Percentiles rank a stretch among this genome's conserved stretches.
phyloP scores from a whole-genome alignment of 1,140 invertebrate species.

The Pectinophora gossypiella region DNA sequence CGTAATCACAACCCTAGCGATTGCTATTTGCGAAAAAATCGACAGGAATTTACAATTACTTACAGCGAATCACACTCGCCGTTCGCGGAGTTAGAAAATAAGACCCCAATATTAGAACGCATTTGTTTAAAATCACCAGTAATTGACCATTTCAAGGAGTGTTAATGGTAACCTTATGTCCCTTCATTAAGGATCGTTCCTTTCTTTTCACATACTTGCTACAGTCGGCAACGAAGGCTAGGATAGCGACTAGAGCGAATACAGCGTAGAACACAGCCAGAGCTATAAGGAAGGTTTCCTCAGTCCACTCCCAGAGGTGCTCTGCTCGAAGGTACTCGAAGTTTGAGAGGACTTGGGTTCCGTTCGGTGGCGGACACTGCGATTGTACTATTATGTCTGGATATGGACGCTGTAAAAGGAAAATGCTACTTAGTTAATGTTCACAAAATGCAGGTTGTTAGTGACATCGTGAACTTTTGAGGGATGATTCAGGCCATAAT shows the following conservation, averaged over 20 bases:
- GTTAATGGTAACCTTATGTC: slow-evolving; percentile 68
- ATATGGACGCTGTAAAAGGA: slow-evolving; percentile 79
- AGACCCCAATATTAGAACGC: too few species aligned
- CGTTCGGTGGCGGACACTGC: slow-evolving; percentile 85
- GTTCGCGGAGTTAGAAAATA: too few species aligned
- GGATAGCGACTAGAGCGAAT: slow-evolving; percentile 76
- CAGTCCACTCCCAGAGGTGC: slow-evolving; percentile 70
- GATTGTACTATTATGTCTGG: slow-evolving; percentile 89
- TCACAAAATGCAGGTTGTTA: too few species aligned
- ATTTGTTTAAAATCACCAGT: neutral
- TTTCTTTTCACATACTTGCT: slow-evolving; percentile 65
- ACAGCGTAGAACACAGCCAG: slow-evolving; percentile 77
- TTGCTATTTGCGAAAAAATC: too few species aligned
- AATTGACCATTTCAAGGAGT: slow-evolving; percentile 42
- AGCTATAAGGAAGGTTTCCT: slow-evolving; percentile 76
- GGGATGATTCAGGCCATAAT: too few species aligned
- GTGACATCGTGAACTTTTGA: too few species aligned
- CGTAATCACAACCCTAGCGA: too few species aligned
- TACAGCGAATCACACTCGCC: too few species aligned
- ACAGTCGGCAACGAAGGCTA: slow-evolving; percentile 78
- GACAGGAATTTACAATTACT: too few species aligned
- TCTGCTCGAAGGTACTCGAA: slow-evolving; percentile 71
- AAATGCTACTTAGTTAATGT: too few species aligned
- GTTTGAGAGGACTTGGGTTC: slow-evolving; percentile 81
- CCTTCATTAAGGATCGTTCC: slow-evolving; percentile 45